Evolutionary conservation across 1,140 invertebrate genomes (phyloP), one percentile per base, ranked within the genome.

Genomic region (Globodera ellingtonae): DNA sequence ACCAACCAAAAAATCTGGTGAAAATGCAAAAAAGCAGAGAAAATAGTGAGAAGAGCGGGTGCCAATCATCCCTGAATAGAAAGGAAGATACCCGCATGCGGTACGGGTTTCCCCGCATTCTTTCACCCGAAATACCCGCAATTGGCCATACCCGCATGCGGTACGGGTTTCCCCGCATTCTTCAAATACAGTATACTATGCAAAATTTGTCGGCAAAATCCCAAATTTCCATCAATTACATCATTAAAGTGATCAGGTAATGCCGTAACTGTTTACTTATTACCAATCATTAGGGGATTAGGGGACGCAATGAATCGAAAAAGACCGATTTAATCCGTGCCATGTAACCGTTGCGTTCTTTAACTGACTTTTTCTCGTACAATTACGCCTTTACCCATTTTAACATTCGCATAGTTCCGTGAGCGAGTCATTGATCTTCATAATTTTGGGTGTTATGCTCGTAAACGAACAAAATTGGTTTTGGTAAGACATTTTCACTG

Each of bases 151-250:
- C n/a, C n/a, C n/a, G n/a, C n/a, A n/a, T n/a, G n/a, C n/a, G n/a
- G n/a, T n/a, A n/a, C n/a, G n/a, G n/a, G n/a, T n/a, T n/a, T n/a
- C n/a, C n/a, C n/a, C n/a, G n/a, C n/a, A n/a, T n/a, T n/a, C n/a
- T n/a, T n/a, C 98, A 98, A 94, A 97, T 98, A 90, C 98, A 98
- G 89, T 99, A 98, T 90, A 95, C 98, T 13, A 95, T 98, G 90
- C 93, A 93, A 15, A 99, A 99, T 91, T 95, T 99, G 85, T 97
- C 96, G 9, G 94, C 95, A 91, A 98, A 98, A 90, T 98, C 97
- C 0, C 95, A 97, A 87, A 98, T 96, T 6, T 98, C 96, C 6
- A 94, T 98, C 70, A 98, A 97, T 89, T 98, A 98, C 90, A 94
- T 96, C 70, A 95, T 98, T 93, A 99, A 99, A 91, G 98, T 99